These are phyloP conservation scores for Microctenopoma stevenorrisi DNA, from an alignment of 2,797 vertebrate genomes.

Conservation along the genomic window DNA sequence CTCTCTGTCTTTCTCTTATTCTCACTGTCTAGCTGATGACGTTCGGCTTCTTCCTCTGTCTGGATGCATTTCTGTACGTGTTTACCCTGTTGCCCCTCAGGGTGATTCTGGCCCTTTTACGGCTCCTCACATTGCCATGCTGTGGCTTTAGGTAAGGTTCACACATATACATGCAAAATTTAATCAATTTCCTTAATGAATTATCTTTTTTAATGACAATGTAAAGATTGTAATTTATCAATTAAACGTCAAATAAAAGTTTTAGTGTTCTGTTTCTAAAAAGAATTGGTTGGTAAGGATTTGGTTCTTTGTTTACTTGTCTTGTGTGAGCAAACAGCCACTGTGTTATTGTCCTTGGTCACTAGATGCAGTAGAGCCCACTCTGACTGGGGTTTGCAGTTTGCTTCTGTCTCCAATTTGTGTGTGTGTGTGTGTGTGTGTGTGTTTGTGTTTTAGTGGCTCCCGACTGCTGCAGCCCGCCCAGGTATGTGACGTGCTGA, in stretches of 20 bases:
- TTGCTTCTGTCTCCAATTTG: slow-evolving; percentile 11
- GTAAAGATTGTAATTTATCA: too few relatives aligned
- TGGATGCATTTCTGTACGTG: slow-evolving; percentile 98
- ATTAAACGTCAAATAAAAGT: background rate
- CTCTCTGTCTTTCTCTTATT: slow-evolving; percentile 14
- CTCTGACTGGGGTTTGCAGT: background rate
- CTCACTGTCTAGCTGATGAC: slow-evolving; percentile 89
- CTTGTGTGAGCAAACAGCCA: background rate
- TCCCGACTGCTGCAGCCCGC: slow-evolving; percentile 94
- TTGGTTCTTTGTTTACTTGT: background rate
- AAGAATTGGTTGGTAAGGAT: background rate
- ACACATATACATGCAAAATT: background rate
- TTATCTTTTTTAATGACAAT: too few relatives aligned
- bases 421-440: slow-evolving; percentile 5
- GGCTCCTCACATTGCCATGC: slow-evolving; percentile 93
- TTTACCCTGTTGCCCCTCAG: slow-evolving; percentile 96
- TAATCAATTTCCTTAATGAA: background rate
- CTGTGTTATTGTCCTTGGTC: slow-evolving; percentile 23
- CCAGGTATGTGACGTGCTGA: slow-evolving; percentile 89
- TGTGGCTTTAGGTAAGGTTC: slow-evolving; percentile 90
- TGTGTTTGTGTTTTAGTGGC: slow-evolving; percentile 77
- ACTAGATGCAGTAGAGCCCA: slow-evolving; percentile 48
- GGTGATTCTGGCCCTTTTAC: slow-evolving; percentile 92
- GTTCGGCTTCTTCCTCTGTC: slow-evolving; percentile 97
- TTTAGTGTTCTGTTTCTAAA: background rate